phyloP scores from a whole-genome alignment of 2,113 vertebrate genomes.

The Arothron firmamentum region DNA sequence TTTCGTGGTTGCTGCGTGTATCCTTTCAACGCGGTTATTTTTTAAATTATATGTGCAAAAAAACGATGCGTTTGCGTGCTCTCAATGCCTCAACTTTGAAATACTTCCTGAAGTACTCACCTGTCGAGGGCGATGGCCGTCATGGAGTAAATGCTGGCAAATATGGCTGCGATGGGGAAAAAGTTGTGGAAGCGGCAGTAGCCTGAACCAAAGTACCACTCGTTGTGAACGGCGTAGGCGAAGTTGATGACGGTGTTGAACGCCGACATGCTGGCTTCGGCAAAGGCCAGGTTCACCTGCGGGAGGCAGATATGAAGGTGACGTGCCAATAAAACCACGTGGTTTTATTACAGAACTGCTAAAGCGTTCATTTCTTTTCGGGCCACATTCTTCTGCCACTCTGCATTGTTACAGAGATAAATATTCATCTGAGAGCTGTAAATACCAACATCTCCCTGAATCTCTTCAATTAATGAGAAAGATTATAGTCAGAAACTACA shows the following conservation, averaged over 20 bases:
- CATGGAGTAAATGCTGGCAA: slow-evolving; percentile 64
- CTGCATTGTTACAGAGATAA: no score
- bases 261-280: slow-evolving; percentile 51
- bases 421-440: no score
- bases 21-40: no score
- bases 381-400: no score
- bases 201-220: slow-evolving; percentile 55
- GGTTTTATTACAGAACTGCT: background rate
- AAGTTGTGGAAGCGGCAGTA: slow-evolving; percentile 66
- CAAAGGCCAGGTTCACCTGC: slow-evolving; percentile 57
- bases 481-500: no score
- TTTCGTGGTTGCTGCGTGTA: no score
- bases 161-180: slow-evolving; percentile 58
- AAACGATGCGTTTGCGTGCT: background rate
- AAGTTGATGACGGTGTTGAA: slow-evolving; percentile 64
- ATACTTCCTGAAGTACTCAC: slow-evolving; percentile 5
- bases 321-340: no score
- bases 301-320: background rate
- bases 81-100: no score
- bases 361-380: background rate
- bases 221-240: slow-evolving; percentile 50
- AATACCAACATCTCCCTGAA: no score
- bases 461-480: no score
- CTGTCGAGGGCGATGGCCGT: slow-evolving; percentile 57
- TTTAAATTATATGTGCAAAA: no score